phyloP scores from a whole-genome alignment of 2,797 vertebrate genomes.

The Mormyrops attenuatus region DNA sequence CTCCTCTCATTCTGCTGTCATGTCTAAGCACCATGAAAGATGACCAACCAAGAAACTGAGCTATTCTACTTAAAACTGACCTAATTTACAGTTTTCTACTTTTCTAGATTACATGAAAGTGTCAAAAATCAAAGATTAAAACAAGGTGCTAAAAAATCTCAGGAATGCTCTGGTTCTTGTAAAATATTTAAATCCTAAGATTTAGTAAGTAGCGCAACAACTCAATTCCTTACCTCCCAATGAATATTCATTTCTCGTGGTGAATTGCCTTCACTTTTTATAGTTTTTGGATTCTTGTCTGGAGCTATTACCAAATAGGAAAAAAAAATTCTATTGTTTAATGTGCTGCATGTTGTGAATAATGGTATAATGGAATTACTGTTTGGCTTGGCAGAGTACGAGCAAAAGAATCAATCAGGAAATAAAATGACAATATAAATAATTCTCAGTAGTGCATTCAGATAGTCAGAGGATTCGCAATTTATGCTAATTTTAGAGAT shows the following conservation, averaged over 20 bases:
- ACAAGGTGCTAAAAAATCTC: not conserved
- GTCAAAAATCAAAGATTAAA: not conserved
- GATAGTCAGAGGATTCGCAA: not conserved
- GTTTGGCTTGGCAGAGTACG: not conserved
- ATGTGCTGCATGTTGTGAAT: not conserved
- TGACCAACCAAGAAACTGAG: not conserved
- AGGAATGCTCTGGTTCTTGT: not conserved
- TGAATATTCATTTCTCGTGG: conserved; percentile 89
- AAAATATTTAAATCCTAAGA: not conserved
- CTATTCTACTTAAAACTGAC: not conserved
- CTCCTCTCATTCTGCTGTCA: no score
- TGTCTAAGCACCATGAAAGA: not conserved
- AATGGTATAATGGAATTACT: not conserved
- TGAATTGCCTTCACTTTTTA: conserved; percentile 74
- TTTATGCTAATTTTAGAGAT: not conserved
- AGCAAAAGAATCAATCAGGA: not conserved
- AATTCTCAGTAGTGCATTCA: not conserved
- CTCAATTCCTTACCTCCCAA: conserved; percentile 75
- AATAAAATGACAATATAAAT: not conserved
- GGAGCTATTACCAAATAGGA: conserved; percentile 69
- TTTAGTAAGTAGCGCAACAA: not conserved
- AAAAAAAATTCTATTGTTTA: not conserved
- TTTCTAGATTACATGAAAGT: not conserved
- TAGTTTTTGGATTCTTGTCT: conserved; percentile 81
- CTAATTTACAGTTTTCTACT: not conserved